These are phyloP conservation scores for Troglohyphantes excavatus DNA, from an alignment of 2,888 invertebrate genomes.

Conservation along the genomic window DNA sequence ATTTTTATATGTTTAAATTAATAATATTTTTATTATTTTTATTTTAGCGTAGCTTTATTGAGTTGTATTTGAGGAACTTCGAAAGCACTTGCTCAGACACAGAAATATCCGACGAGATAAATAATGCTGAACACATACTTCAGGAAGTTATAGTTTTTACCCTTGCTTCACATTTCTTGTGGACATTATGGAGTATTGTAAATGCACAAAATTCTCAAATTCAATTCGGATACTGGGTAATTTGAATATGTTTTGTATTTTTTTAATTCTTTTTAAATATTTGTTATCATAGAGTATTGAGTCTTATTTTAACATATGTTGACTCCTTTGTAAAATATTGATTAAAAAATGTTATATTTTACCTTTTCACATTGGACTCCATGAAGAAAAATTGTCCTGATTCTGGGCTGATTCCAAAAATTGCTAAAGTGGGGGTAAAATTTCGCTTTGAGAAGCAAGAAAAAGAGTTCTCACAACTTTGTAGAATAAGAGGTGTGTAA, in stretches of 20 bases:
- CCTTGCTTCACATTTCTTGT: slow-evolving; percentile 94
- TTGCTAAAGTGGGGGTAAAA: no score
- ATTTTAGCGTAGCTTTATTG: slow-evolving; percentile 62
- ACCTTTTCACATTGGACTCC: no score
- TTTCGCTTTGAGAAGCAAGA: no score
- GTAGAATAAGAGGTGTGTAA: no score
- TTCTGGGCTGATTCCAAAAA: no score
- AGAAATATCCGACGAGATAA: slow-evolving; percentile 51
- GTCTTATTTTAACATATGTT: not conserved
- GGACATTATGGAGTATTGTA: slow-evolving; percentile 95
- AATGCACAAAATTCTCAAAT: slow-evolving; percentile 94
- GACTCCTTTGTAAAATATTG: slow-evolving; percentile 32
- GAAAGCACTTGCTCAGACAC: slow-evolving; percentile 42
- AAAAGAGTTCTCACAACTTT: no score
- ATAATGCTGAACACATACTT: slow-evolving; percentile 84
- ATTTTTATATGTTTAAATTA: not conserved
- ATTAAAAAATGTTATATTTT: no score
- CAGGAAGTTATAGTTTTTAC: slow-evolving; percentile 92
- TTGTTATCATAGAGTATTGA: not conserved
- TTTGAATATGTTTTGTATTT: not conserved
- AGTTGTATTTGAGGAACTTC: slow-evolving; percentile 56
- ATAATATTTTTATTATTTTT: not conserved
- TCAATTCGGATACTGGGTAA: slow-evolving; percentile 96
- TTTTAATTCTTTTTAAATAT: not conserved
- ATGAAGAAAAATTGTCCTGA: no score